Conservation (phyloP, 64 coral and sea anemone species). For the Stichodactyla helianthus region DNA sequence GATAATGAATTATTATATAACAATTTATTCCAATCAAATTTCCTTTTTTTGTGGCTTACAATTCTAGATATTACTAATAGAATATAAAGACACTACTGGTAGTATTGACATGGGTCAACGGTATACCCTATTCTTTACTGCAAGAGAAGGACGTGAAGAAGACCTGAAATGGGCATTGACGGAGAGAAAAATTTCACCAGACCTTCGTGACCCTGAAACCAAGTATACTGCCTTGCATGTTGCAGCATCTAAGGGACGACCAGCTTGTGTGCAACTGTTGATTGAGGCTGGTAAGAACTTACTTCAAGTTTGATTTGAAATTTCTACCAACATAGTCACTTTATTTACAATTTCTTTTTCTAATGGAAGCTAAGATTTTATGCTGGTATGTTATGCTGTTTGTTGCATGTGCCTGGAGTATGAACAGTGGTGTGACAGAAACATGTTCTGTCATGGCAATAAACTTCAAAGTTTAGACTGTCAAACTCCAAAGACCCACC, state of each 20-base stretch:
- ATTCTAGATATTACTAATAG: too few species aligned
- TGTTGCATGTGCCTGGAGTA: too few species aligned
- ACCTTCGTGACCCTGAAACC: conserved; percentile 82
- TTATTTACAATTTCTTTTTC: too few species aligned
- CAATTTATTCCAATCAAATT: background rate
- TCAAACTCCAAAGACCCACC: too few species aligned
- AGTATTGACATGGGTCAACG: conserved; percentile 70
- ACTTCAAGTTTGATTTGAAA: too few species aligned
- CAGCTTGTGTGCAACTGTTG: conserved; percentile 75
- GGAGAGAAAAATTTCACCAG: conserved; percentile 89
- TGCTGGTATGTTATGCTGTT: too few species aligned
- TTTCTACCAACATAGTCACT: too few species aligned
- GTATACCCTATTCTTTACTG: conserved; percentile 92
- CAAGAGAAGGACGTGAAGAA: conserved; percentile 89
- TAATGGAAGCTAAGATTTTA: too few species aligned
- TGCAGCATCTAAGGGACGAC: conserved; percentile 73
- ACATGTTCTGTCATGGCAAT: too few species aligned
- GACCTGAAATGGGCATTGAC: conserved; percentile 87
- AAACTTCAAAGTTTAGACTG: too few species aligned
- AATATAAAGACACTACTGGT: too few species aligned
- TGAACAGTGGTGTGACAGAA: too few species aligned
- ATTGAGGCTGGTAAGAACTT: conserved; percentile 78
- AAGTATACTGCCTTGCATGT: conserved; percentile 81
- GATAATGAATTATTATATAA: background rate
- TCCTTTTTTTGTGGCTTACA: background rate